phyloP scores from a whole-genome alignment of 2,888 invertebrate genomes.

The Dysmachus trigonus region DNA sequence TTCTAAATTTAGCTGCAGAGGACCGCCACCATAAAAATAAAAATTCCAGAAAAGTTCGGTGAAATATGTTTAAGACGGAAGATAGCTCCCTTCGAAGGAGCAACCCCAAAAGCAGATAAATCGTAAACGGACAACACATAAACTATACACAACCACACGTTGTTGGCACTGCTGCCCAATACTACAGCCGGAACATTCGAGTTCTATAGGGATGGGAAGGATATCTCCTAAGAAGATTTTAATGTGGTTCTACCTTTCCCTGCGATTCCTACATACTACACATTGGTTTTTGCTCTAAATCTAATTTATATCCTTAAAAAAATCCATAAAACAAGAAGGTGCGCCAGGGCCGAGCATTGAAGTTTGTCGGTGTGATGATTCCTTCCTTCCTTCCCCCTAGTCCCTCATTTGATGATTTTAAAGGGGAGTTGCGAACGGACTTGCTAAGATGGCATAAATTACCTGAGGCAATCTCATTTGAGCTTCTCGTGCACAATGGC shows the following conservation, averaged over 20 bases:
- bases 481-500: constrained; percentile 23
- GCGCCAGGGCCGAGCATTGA: not conserved
- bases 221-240: not conserved
- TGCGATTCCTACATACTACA: not conserved
- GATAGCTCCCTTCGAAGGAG: not conserved
- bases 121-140: not conserved
- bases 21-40: not conserved
- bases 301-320: not conserved
- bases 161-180: not conserved
- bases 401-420: not conserved
- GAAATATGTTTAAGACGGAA: not conserved
- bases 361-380: not conserved
- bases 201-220: not conserved
- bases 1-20: not conserved
- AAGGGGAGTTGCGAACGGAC: not conserved
- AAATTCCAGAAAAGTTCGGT: not conserved
- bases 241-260: not conserved
- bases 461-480: constrained; percentile 24
- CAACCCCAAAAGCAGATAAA: not conserved
- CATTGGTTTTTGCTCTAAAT: not conserved
- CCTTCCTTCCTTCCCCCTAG: not conserved
- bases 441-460: constrained; percentile 12
- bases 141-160: not conserved
- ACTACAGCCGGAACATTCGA: not conserved
- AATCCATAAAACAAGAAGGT: not conserved